These are phyloP conservation scores for Euproctis similis DNA, from an alignment of 2,888 invertebrate species.

Conservation along the genomic window DNA sequence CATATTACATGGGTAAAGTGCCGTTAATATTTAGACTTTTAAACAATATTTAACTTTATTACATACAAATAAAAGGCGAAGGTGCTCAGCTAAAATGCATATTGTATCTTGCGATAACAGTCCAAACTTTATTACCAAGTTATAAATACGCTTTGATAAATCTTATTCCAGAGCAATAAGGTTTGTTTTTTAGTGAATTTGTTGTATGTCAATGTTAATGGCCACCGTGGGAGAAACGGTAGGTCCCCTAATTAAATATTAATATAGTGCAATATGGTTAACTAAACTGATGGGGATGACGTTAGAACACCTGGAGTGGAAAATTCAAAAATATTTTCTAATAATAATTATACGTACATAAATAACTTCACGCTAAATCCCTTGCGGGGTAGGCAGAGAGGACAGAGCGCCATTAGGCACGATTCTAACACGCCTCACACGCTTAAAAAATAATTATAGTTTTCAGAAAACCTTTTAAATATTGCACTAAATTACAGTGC, in stretches of 20 bases:
- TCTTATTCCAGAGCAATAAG: conserved; percentile 8
- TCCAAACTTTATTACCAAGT: conserved; percentile 16
- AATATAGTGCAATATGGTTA: conserved; percentile 42
- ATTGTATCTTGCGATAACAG: no score
- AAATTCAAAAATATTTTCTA: no score
- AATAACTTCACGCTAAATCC: no score
- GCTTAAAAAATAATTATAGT: no score
- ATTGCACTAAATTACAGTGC: no score
- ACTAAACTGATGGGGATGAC: conserved; percentile 52
- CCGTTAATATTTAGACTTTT: conserved; percentile 1
- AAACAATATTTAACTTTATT: conserved; percentile 18
- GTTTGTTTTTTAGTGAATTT: conserved; percentile 11
- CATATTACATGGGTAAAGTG: conserved; percentile 11
- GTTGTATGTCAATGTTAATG: conserved; percentile 12
- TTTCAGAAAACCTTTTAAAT: no score
- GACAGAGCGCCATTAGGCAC: no score
- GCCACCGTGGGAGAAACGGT: conserved; percentile 62
- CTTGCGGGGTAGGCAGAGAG: no score
- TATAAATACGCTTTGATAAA: conserved; percentile 6
- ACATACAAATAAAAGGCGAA: neutral
- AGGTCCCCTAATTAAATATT: conserved; percentile 60
- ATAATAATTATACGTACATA: no score
- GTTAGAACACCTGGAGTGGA: conserved; percentile 54
- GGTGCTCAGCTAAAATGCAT: neutral
- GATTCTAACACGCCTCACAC: no score